Evolutionary conservation across 35 echinoderm and acorn worm genomes (phyloP).

Genomic region (Apostichopus californicus): DNA sequence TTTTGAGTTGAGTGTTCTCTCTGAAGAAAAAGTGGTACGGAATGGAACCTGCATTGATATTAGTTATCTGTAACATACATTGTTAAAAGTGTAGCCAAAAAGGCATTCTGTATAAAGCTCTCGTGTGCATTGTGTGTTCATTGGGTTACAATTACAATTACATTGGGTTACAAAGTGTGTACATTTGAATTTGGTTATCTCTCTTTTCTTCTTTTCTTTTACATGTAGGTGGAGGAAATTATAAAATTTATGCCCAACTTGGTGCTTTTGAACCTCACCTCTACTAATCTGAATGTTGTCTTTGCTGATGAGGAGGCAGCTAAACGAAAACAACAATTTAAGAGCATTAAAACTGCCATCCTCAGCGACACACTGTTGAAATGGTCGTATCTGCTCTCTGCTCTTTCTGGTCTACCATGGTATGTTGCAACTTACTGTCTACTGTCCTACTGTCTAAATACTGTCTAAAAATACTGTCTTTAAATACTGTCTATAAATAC

Average conservation of each 20-base stretch:
- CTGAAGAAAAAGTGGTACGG: too few relatives aligned
- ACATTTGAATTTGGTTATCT: neutral
- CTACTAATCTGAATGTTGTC: neutral
- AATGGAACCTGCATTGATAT: too few relatives aligned
- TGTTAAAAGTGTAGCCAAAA: too few relatives aligned
- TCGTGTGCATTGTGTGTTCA: too few relatives aligned
- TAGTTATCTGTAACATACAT: too few relatives aligned
- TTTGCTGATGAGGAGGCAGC: neutral
- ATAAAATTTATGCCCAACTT: constrained; percentile 28
- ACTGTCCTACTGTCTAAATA: too few relatives aligned
- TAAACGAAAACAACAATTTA: neutral
- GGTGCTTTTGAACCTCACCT: neutral
- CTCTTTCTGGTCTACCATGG: constrained; percentile 9
- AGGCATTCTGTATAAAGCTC: too few relatives aligned
- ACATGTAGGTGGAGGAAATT: neutral
- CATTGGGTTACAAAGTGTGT: too few relatives aligned
- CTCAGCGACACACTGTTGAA: neutral
- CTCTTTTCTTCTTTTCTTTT: neutral
- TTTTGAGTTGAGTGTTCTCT: too few relatives aligned
- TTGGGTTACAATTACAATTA: too few relatives aligned
- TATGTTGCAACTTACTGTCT: neutral
- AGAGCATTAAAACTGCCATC: neutral
- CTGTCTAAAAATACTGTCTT: too few relatives aligned
- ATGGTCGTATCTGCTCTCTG: neutral
- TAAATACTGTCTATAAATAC: too few relatives aligned